Evolutionary conservation across 2,888 invertebrate genomes (phyloP).

Genomic region (Drosophila barbarae): DNA sequence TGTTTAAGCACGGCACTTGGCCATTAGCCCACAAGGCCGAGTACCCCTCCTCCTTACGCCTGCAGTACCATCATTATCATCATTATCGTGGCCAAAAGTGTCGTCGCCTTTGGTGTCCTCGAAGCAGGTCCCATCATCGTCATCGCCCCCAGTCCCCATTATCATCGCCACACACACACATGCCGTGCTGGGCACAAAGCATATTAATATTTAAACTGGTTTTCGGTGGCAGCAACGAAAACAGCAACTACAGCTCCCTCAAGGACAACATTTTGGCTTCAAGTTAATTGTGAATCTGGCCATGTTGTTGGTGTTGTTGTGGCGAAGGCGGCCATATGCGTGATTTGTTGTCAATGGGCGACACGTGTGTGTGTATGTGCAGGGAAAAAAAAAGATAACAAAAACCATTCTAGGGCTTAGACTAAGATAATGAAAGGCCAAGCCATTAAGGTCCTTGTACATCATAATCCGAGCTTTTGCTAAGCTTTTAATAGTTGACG

Average conservation of each 20-base stretch:
- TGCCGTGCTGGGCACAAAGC: conserved; percentile 45
- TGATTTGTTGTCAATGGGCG: conserved; percentile 68
- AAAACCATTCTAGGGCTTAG: neutral
- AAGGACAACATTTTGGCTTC: conserved; percentile 69
- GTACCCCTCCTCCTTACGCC: conserved; percentile 29
- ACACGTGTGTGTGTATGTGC: conserved; percentile 35
- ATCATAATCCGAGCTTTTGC: neutral
- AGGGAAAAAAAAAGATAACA: conserved; percentile 1
- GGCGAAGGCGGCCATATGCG: conserved; percentile 44
- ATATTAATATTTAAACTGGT: conserved; percentile 72
- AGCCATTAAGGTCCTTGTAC: neutral
- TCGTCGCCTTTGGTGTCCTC: conserved; percentile 48
- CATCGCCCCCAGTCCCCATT: conserved; percentile 19
- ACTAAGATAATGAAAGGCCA: neutral
- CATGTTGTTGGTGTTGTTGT: conserved; percentile 28
- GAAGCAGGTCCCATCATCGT: conserved; percentile 9
- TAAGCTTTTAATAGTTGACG: too few relatives aligned
- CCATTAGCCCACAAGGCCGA: conserved; percentile 52
- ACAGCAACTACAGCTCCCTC: conserved; percentile 34
- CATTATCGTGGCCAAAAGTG: conserved; percentile 58
- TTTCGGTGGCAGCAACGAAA: conserved; percentile 42
- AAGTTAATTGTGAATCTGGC: conserved; percentile 66
- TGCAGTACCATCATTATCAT: conserved; percentile 27
- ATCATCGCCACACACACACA: conserved; percentile 33
- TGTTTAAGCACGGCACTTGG: conserved; percentile 69